phyloP scores from a whole-genome alignment of 1,140 invertebrate species.

The Brachionus calyciflorus region DNA sequence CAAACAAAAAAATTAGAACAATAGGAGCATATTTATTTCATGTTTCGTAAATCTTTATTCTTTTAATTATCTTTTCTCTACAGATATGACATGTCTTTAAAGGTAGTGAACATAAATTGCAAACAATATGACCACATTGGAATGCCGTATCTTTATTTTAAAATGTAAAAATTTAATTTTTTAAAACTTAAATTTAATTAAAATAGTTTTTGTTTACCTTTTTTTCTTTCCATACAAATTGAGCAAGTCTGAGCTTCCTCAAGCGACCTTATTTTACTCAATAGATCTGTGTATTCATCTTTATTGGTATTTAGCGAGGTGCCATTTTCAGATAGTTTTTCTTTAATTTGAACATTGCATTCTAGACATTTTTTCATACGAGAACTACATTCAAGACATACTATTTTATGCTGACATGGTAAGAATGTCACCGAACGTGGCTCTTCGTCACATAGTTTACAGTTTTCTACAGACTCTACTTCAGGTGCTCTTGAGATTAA shows the following conservation, averaged over 20 bases:
- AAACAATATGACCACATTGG: constrained; percentile 81
- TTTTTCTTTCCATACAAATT: constrained; percentile 67
- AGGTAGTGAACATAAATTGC: constrained; percentile 75
- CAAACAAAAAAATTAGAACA: not conserved
- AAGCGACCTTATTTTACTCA: constrained; percentile 74
- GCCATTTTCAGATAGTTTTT: constrained; percentile 8
- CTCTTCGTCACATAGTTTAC: constrained; percentile 71
- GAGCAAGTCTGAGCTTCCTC: constrained; percentile 77
- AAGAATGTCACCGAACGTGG: constrained; percentile 68
- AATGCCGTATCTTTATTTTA: constrained; percentile 72
- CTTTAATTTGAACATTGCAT: constrained; percentile 66
- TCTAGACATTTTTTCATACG: constrained; percentile 77
- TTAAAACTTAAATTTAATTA: not conserved
- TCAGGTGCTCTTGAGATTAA: not conserved
- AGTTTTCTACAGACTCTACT: constrained; percentile 58
- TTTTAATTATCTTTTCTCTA: constrained; percentile 80
- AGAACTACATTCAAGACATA: constrained; percentile 73
- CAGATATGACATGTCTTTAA: constrained; percentile 86
- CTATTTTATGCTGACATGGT: constrained; percentile 73
- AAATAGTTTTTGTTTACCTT: constrained; percentile 51
- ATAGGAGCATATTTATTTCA: too few species aligned
- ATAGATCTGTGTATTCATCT: constrained; percentile 6
- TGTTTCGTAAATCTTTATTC: constrained; percentile 70
- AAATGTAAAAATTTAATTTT: not conserved
- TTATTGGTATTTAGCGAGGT: not conserved